Conservation (phyloP, 2,113 vertebrate species). For the Pampusana beccarii region DNA sequence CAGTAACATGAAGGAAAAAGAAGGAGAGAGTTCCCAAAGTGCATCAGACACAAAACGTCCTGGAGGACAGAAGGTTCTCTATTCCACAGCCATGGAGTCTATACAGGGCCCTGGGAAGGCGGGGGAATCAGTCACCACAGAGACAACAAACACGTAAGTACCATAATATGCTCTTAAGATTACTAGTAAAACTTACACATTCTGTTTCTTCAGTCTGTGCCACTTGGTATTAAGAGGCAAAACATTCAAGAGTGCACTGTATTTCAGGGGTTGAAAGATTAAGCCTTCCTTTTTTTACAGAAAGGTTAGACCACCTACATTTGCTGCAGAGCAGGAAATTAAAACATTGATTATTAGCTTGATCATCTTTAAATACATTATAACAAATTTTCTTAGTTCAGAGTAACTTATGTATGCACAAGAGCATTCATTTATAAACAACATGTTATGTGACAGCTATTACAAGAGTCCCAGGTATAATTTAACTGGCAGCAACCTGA, state of each 20-base stretch:
- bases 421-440: neutral
- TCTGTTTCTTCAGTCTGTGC: neutral
- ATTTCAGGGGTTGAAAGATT: neutral
- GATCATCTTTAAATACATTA: neutral
- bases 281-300: neutral
- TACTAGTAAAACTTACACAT: neutral
- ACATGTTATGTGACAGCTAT: neutral
- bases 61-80: constrained; percentile 91
- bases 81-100: constrained; percentile 98
- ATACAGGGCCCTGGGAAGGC: constrained; percentile 95
- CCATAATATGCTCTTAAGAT: neutral
- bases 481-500: neutral
- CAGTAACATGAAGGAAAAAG: constrained; percentile 82
- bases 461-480: neutral
- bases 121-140: constrained; percentile 83
- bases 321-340: neutral
- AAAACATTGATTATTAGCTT: neutral
- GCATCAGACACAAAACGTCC: constrained; percentile 83
- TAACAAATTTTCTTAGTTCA: neutral
- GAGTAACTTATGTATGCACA: neutral
- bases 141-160: constrained; percentile 92
- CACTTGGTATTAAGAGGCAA: neutral
- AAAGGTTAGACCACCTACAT: neutral
- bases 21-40: constrained; percentile 80
- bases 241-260: neutral